phyloP scores from a whole-genome alignment of 1,140 invertebrate species.

The Drosophila parvula region DNA sequence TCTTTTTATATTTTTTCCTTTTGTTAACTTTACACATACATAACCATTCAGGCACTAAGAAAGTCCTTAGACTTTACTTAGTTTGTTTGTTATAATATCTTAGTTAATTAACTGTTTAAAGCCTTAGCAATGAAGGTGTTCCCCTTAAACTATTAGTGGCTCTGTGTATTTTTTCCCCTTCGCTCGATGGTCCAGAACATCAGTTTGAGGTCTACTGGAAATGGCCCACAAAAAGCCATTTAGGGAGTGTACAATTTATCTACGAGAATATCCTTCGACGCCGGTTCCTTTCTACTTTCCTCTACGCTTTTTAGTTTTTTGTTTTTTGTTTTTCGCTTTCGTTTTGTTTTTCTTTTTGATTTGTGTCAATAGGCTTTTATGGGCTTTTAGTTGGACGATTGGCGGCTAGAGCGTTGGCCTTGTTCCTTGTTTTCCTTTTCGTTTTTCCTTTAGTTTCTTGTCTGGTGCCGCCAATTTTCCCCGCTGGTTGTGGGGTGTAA shows the following conservation, averaged over 20 bases:
- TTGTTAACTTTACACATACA: too few relatives aligned
- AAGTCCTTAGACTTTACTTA: too few relatives aligned
- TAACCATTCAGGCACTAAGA: too few relatives aligned
- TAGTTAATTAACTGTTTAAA: constrained; percentile 1
- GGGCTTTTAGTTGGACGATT: constrained; percentile 65
- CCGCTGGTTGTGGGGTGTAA: neutral
- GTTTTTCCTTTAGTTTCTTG: neutral
- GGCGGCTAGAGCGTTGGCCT: neutral
- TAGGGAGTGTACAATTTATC: constrained; percentile 15
- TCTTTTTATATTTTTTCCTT: neutral
- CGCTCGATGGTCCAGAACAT: neutral
- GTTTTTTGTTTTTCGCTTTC: constrained; percentile 1
- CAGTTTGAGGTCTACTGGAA: constrained; percentile 2
- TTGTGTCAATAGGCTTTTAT: constrained; percentile 73
- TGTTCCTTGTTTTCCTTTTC: constrained; percentile 7
- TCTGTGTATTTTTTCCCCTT: too few relatives aligned
- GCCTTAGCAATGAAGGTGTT: neutral
- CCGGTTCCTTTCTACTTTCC: neutral
- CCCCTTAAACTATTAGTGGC: too few relatives aligned
- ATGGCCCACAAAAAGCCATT: constrained; percentile 28
- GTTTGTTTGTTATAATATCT: neutral
- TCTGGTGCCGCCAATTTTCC: neutral
- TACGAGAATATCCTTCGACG: neutral
- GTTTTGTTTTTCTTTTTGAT: constrained; percentile 43
- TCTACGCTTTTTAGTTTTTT: neutral